Evolutionary conservation across 2,888 invertebrate species (phyloP).

Genomic region (Drosophila falleni): DNA sequence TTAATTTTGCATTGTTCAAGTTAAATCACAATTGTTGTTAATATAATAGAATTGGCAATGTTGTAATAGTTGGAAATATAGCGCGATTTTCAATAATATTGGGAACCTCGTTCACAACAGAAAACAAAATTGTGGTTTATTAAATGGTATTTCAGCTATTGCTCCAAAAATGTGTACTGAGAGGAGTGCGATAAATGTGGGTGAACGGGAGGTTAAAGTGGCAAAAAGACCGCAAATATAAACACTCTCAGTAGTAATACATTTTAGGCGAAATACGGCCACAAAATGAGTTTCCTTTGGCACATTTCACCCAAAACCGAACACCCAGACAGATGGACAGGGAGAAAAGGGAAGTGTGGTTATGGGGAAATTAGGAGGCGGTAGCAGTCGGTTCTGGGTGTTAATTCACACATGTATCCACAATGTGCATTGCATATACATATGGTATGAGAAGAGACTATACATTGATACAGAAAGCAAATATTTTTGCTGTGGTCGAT

Average conservation of each 20-base stretch:
- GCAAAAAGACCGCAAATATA: slow-evolving; percentile 32
- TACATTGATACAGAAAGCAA: not conserved
- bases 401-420: too few relatives aligned
- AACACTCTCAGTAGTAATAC: slow-evolving; percentile 26
- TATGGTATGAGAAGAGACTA: not conserved
- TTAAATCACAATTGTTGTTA: slow-evolving; percentile 30
- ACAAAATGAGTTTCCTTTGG: slow-evolving; percentile 49
- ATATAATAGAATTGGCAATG: slow-evolving; percentile 7
- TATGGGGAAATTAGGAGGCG: not conserved
- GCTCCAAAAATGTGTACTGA: slow-evolving; percentile 40
- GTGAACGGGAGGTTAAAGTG: slow-evolving; percentile 13
- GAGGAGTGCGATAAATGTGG: not conserved
- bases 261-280: slow-evolving; percentile 44
- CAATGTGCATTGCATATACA: too few relatives aligned
- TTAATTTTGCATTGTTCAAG: too few relatives aligned
- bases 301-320: slow-evolving; percentile 15
- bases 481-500: slow-evolving; percentile 26
- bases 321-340: slow-evolving; percentile 4
- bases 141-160: slow-evolving; percentile 70
- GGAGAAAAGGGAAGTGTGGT: not conserved
- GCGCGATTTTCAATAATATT: slow-evolving; percentile 37
- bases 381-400: too few relatives aligned
- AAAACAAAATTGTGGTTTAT: slow-evolving; percentile 67
- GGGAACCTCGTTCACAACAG: slow-evolving; percentile 31
- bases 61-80: slow-evolving; percentile 12